These are phyloP conservation scores for Imbricaverruca yamaguchii DNA, from an alignment of 2,888 invertebrate genomes.

Conservation along the genomic window DNA sequence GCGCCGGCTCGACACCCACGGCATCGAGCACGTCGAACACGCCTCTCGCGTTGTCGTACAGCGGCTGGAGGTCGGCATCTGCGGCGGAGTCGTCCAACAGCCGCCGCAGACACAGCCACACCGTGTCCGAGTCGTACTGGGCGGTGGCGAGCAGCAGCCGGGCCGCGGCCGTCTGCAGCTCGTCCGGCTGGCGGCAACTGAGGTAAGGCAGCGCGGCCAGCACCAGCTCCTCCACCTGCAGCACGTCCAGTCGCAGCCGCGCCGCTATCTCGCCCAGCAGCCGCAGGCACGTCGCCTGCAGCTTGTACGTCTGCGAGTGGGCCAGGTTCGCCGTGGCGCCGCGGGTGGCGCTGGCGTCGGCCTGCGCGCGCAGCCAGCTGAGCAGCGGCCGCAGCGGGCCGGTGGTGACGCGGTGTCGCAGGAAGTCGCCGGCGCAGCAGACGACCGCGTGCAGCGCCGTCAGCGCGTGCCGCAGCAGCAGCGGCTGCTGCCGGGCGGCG, in stretches of 20 bases:
- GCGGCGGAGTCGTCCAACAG: constrained; percentile 36
- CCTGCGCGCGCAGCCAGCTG: neutral
- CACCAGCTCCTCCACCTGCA: neutral
- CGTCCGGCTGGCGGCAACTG: constrained; percentile 37
- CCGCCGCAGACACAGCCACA: constrained; percentile 57
- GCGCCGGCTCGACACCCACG: constrained; percentile 56
- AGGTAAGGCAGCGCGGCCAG: constrained; percentile 42
- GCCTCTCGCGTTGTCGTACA: constrained; percentile 79
- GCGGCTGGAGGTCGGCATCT: constrained; percentile 31
- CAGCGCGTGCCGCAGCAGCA: constrained; percentile 8
- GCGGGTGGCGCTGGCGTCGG: neutral
- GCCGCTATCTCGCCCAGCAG: neutral
- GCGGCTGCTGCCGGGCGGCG: neutral
- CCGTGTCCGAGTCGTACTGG: constrained; percentile 65
- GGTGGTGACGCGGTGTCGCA: neutral
- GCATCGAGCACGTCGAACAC: constrained; percentile 92
- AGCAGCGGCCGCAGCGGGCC: constrained; percentile 11
- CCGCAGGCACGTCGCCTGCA: neutral
- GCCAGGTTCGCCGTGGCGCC: neutral
- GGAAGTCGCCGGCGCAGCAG: neutral
- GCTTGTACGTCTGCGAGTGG: neutral
- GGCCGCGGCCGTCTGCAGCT: constrained; percentile 63
- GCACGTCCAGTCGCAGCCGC: constrained; percentile 1
- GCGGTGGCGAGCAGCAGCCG: constrained; percentile 67
- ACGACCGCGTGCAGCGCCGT: neutral